Evolutionary conservation across 2,113 vertebrate genomes (phyloP), one percentile per base, ranked within the genome.

Genomic region (Ariopsis seemanni): DNA sequence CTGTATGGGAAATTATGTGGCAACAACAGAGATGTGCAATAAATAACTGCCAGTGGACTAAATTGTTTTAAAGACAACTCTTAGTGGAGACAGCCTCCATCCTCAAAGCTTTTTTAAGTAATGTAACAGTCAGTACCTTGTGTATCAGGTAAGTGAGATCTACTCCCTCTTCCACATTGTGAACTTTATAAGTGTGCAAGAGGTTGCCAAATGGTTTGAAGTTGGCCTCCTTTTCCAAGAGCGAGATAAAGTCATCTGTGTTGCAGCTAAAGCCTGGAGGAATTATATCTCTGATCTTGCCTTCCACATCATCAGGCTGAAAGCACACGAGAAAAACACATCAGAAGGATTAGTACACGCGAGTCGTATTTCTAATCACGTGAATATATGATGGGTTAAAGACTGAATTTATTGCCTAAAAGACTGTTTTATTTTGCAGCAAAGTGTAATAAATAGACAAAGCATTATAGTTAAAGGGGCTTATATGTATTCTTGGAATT

Each of bases 141-240:
- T 98, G 96, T 92, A 99, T 98, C 92, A 98, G 96, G 88, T 98
- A 99, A 0, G 95, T 96, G 92, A 98, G 96, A 58, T 97, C 95
- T 87, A 97, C 96, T 89, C 96, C 97, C 11, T 96, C 97, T 90
- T 99, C 97, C 91, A 96, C 97, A 67, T 95, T 98, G 93, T 96
- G 96, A 91, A 97, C 94, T 11, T 94, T 96, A 87, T 99, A 99
- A 0, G 96, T 96, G 93, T 99, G 98, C 22, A 98, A 93, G 89
- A 98, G 93, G 82, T 93, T 96, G 92, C 98, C 97, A 91, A 99
- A 99, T 5, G 97, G 97, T 87, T 96, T 98, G 92, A 99, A 99
- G 93, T 98, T 98, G 87, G 96, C 96, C 89, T 99, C 97, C 84
- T 99, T 99, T 94, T 99, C 97, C 94, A 99, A 91, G 87, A 97